A percentile compares a stretch with the other conserved stretches of the same genome.
phyloP scores from a whole-genome alignment of 2,888 invertebrate species.

The Drosophila aldrichi region DNA sequence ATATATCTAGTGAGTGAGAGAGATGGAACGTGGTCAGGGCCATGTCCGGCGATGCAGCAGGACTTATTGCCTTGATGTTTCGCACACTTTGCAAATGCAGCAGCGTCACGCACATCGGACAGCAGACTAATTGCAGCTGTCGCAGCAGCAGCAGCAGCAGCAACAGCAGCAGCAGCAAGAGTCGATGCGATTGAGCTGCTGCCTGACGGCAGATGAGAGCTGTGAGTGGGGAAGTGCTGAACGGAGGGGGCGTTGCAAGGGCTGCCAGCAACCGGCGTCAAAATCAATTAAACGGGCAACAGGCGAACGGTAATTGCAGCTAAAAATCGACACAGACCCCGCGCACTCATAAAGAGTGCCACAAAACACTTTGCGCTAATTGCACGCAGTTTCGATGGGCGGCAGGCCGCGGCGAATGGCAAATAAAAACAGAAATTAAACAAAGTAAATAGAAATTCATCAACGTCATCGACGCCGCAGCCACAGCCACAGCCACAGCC shows the following conservation, averaged over 20 bases:
- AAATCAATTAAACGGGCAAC: constrained; percentile 82
- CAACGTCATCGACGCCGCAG: constrained; percentile 68
- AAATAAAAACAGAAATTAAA: constrained; percentile 80
- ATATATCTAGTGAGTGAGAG: neutral
- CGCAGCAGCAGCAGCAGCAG: neutral
- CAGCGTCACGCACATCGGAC: constrained; percentile 53
- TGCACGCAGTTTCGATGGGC: constrained; percentile 69
- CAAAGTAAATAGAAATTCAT: constrained; percentile 82
- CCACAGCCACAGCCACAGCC: constrained; percentile 22
- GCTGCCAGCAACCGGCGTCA: constrained; percentile 67
- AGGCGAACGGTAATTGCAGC: constrained; percentile 79
- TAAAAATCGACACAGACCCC: constrained; percentile 60
- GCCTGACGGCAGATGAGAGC: neutral
- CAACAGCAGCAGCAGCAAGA: no score
- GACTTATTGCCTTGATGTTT: constrained; percentile 28
- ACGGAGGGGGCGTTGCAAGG: neutral
- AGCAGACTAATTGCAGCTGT: constrained; percentile 73
- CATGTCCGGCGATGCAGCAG: constrained; percentile 20
- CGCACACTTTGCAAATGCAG: constrained; percentile 57
- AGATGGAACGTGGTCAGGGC: constrained; percentile 1
- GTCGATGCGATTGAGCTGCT: constrained; percentile 4
- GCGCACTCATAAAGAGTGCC: constrained; percentile 56
- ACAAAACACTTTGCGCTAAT: constrained; percentile 77
- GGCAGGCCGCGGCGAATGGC: constrained; percentile 74
- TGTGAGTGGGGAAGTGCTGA: neutral